Evolutionary conservation across 2,888 invertebrate species (phyloP).

Genomic region (Glyphotaelius pellucidus): DNA sequence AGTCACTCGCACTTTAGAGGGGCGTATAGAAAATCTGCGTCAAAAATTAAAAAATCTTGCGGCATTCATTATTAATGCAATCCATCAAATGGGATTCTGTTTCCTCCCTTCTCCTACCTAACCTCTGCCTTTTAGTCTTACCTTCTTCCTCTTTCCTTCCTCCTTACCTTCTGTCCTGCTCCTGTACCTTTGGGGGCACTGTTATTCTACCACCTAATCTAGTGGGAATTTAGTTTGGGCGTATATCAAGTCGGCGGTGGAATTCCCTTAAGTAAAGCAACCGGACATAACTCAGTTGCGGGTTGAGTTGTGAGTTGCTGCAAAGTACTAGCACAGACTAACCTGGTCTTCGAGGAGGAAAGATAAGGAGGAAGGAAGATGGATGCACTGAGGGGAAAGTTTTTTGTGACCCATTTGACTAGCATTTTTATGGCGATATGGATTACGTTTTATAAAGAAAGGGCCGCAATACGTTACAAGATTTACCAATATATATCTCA

Average conservation of each 20-base stretch:
- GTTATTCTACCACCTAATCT: conserved; percentile 52
- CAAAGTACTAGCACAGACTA: conserved; percentile 45
- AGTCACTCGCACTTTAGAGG: neutral
- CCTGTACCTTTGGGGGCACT: neutral
- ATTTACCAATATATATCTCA: neutral
- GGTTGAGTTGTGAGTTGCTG: conserved; percentile 33
- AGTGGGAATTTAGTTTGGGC: conserved; percentile 52
- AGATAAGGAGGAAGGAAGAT: conserved; percentile 14
- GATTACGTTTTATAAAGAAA: neutral
- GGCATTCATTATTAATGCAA: conserved; percentile 38
- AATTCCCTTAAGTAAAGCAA: conserved; percentile 60
- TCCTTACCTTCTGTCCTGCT: neutral
- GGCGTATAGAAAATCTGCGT: neutral
- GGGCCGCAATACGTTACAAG: neutral
- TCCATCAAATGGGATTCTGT: conserved; percentile 29
- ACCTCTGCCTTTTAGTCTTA: neutral
- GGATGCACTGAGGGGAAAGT: neutral
- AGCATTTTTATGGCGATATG: neutral
- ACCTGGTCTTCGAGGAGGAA: conserved; percentile 47
- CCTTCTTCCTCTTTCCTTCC: neutral
- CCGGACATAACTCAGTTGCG: conserved; percentile 65
- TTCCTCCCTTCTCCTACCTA: neutral
- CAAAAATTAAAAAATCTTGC: conserved; percentile 8
- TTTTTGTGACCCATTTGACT: neutral
- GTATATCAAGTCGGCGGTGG: conserved; percentile 60